These are phyloP conservation scores for Eutrigla gurnardus DNA, from an alignment of 2,797 vertebrate species.

Conservation along the genomic window DNA sequence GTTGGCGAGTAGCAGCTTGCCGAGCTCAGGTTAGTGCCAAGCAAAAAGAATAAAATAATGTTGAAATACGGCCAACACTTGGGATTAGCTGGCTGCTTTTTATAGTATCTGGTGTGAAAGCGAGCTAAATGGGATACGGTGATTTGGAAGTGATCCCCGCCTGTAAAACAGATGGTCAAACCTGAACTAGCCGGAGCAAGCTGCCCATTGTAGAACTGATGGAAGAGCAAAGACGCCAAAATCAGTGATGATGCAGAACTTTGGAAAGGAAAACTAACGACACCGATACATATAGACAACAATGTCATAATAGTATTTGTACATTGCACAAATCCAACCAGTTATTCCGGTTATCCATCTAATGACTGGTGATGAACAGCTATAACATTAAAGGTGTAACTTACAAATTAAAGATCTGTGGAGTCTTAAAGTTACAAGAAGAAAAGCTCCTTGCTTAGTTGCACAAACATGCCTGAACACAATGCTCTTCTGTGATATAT, in stretches of 20 bases:
- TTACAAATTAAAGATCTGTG: not conserved
- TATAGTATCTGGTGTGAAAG: slow-evolving; percentile 61
- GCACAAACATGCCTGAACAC: not conserved
- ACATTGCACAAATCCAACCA: too few species aligned
- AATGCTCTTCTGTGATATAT: not conserved
- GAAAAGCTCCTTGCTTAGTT: not conserved
- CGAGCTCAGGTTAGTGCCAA: slow-evolving; percentile 53
- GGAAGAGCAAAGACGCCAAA: slow-evolving; percentile 10
- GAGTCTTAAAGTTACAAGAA: not conserved
- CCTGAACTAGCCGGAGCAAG: slow-evolving; percentile 26
- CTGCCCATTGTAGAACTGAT: not conserved
- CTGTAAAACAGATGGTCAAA: slow-evolving; percentile 54
- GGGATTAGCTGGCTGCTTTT: slow-evolving; percentile 62
- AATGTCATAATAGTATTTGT: not conserved
- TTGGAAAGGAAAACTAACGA: not conserved
- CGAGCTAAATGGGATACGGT: slow-evolving; percentile 55
- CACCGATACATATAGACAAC: not conserved
- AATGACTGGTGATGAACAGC: not conserved
- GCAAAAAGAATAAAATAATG: slow-evolving; percentile 14
- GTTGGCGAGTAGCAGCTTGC: slow-evolving; percentile 51
- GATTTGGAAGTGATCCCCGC: slow-evolving; percentile 55
- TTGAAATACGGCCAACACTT: slow-evolving; percentile 46
- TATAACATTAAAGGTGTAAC: not conserved
- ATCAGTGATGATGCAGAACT: not conserved
- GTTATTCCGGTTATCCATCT: not conserved